Conservation (phyloP, 2,113 vertebrate genomes). For the Vulpes lagopus region DNA sequence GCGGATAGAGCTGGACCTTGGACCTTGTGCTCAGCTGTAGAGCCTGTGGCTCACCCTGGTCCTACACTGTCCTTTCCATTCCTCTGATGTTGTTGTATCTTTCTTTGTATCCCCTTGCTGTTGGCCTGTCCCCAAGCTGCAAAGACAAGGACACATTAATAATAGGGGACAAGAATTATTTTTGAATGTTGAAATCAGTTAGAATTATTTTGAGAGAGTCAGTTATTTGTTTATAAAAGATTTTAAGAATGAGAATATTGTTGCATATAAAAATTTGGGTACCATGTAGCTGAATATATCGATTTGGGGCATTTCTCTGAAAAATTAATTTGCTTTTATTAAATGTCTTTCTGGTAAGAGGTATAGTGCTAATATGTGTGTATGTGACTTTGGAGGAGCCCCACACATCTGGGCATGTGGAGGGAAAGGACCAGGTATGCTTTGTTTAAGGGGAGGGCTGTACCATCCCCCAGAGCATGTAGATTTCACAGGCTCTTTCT, state of each 20-base stretch:
- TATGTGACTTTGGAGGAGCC: not conserved
- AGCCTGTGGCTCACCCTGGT: too few species aligned
- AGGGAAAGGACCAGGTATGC: not conserved
- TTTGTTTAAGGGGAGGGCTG: not conserved
- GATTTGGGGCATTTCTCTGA: not conserved
- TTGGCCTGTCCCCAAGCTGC: not conserved
- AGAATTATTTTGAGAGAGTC: not conserved
- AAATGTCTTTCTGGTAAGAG: not conserved
- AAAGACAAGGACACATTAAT: not conserved
- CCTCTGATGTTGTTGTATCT: not conserved
- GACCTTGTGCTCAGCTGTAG: too few species aligned
- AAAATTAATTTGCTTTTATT: not conserved
- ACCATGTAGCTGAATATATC: not conserved
- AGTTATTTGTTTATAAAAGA: not conserved
- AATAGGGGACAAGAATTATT: not conserved
- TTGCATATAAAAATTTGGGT: not conserved
- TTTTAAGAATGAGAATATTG: not conserved
- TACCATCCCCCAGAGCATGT: not conserved
- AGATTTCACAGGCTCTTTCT: fast-evolving
- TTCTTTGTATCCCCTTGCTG: not conserved
- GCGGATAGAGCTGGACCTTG: not conserved
- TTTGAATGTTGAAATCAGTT: conserved; percentile 19
- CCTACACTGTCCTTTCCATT: fast-evolving
- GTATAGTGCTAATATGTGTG: not conserved
- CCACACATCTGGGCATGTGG: fast-evolving